phyloP scores from a whole-genome alignment of 2,113 vertebrate genomes.

The Lasiurus cinereus region DNA sequence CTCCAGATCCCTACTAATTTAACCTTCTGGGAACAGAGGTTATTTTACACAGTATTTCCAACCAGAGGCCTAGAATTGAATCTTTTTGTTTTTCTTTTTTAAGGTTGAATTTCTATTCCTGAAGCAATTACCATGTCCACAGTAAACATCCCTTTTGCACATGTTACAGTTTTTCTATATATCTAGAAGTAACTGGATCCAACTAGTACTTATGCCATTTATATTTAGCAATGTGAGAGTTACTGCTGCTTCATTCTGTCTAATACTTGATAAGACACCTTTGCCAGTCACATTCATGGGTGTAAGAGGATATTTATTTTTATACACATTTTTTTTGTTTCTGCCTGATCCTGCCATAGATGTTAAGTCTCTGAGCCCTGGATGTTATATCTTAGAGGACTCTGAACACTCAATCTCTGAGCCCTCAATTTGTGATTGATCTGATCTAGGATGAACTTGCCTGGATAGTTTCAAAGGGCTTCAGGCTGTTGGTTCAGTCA shows the following conservation, averaged over 20 bases:
- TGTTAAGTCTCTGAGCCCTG: not conserved
- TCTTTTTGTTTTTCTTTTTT: not conserved
- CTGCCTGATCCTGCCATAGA: not conserved
- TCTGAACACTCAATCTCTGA: too few species aligned
- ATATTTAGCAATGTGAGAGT: not conserved
- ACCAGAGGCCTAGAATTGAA: not conserved
- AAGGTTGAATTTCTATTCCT: not conserved
- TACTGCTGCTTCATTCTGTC: not conserved
- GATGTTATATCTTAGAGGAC: not conserved
- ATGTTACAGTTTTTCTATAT: not conserved
- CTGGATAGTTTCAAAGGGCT: too few species aligned
- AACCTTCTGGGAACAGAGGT: not conserved
- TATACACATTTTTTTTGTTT: slow-evolving; percentile 1
- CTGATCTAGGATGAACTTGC: too few species aligned
- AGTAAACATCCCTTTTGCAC: not conserved
- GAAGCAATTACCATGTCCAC: not conserved
- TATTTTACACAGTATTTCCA: not conserved
- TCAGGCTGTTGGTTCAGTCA: not conserved
- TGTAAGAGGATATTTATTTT: not conserved
- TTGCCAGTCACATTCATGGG: not conserved
- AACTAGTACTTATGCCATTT: not conserved
- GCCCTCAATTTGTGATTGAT: too few species aligned
- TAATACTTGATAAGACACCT: not conserved
- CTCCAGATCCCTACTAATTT: not conserved
- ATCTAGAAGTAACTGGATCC: not conserved